These are phyloP conservation scores for Meganola albula DNA, from an alignment of 2,888 invertebrate genomes.

Conservation along the genomic window DNA sequence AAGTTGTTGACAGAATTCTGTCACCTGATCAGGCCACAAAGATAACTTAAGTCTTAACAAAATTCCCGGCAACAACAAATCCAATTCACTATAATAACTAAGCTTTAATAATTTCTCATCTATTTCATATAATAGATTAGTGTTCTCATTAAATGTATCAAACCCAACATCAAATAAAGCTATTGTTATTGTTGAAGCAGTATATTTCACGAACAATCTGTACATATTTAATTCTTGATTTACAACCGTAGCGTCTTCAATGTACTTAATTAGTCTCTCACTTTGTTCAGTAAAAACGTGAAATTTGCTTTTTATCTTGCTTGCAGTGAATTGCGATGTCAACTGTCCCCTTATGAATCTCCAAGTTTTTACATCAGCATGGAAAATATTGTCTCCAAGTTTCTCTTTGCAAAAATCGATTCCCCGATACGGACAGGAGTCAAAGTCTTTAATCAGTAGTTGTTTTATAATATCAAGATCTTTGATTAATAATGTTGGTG, in stretches of 20 bases:
- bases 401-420: conserved; percentile 35
- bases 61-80: conserved; percentile 33
- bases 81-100: conserved; percentile 27
- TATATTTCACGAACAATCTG: conserved; percentile 28
- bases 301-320: conserved; percentile 40
- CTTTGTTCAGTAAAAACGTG: conserved; percentile 28
- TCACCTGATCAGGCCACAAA: conserved; percentile 20
- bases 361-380: conserved; percentile 38
- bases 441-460: conserved; percentile 47
- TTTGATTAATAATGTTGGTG: conserved; percentile 39
- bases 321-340: conserved; percentile 41
- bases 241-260: conserved; percentile 21
- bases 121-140: conserved; percentile 21
- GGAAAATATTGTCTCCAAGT: conserved; percentile 45
- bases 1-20: conserved; percentile 28
- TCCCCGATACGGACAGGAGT: conserved; percentile 40
- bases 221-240: conserved; percentile 27
- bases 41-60: conserved; percentile 27
- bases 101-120: conserved; percentile 24
- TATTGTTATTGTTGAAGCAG: conserved; percentile 28
- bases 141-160: conserved; percentile 27
- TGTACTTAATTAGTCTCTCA: conserved; percentile 34
- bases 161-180: conserved; percentile 28
- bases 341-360: conserved; percentile 35
- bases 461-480: conserved; percentile 46